Evolutionary conservation across 2,797 vertebrate species (phyloP).

Genomic region (Tauraco hartlaubi): DNA sequence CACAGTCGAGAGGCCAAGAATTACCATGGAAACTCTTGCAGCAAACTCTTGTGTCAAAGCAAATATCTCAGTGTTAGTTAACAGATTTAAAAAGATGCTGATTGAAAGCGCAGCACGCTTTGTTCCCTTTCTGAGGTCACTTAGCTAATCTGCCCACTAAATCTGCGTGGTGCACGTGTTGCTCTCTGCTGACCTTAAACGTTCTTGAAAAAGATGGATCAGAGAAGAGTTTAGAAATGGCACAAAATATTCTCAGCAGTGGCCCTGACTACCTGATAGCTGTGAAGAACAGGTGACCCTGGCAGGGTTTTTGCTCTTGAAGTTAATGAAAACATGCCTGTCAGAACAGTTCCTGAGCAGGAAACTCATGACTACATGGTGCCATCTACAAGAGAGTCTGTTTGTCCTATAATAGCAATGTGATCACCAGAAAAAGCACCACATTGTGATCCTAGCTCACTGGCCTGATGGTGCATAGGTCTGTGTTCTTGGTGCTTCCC

Average conservation of each 20-base stretch:
- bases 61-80: conserved; percentile 48
- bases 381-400: background rate
- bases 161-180: conserved; percentile 19
- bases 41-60: background rate
- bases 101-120: conserved; percentile 11
- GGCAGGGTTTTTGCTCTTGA: background rate
- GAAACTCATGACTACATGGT: background rate
- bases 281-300: background rate
- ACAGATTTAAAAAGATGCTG: conserved; percentile 29
- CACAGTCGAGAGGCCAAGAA: background rate
- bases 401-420: background rate
- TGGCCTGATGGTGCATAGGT: background rate
- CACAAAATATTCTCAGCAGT: background rate
- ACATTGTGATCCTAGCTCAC: background rate
- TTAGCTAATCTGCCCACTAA: conserved; percentile 53
- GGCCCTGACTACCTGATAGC: background rate
- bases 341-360: background rate
- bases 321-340: background rate
- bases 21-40: conserved; percentile 38
- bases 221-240: background rate
- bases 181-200: conserved; percentile 28
- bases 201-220: conserved; percentile 11
- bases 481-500: background rate
- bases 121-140: conserved; percentile 46
- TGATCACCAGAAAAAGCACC: background rate